phyloP scores from a whole-genome alignment of 2,888 invertebrate genomes.

The Leptothorax acervorum region DNA sequence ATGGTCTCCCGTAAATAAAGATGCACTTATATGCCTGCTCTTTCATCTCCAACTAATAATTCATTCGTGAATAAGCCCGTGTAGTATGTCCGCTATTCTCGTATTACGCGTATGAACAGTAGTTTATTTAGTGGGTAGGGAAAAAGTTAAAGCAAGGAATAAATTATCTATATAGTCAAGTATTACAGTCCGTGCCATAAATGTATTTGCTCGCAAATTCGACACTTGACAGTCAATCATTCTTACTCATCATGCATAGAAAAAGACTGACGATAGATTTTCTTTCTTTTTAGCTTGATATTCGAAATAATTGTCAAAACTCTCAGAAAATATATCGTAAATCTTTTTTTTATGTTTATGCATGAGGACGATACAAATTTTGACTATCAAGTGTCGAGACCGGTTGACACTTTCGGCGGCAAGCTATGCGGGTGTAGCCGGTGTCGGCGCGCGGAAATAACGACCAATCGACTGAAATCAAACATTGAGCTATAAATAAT shows the following conservation, averaged over 20 bases:
- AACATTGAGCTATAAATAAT: constrained; percentile 77
- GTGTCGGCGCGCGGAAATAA: constrained; percentile 60
- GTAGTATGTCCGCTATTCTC: not conserved
- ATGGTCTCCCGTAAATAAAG: constrained; percentile 47
- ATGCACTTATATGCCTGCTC: constrained; percentile 12
- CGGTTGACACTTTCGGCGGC: constrained; percentile 18
- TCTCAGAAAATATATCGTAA: not conserved
- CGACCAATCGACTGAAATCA: constrained; percentile 72
- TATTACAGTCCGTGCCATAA: not conserved
- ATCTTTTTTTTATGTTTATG: not conserved
- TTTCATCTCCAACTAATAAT: constrained; percentile 20
- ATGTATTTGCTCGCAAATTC: not conserved
- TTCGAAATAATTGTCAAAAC: not conserved
- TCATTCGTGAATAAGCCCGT: constrained; percentile 11
- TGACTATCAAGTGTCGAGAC: not conserved
- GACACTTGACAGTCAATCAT: not conserved
- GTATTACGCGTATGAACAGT: not conserved
- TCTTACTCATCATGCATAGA: no score
- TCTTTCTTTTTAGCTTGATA: no score
- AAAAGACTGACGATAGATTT: no score
- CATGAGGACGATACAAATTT: not conserved
- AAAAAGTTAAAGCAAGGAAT: not conserved
- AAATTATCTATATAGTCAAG: not conserved
- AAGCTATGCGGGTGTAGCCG: constrained; percentile 8
- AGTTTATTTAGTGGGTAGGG: not conserved